phyloP scores from a whole-genome alignment of 2,113 vertebrate genomes.

The Hypomesus transpacificus region DNA sequence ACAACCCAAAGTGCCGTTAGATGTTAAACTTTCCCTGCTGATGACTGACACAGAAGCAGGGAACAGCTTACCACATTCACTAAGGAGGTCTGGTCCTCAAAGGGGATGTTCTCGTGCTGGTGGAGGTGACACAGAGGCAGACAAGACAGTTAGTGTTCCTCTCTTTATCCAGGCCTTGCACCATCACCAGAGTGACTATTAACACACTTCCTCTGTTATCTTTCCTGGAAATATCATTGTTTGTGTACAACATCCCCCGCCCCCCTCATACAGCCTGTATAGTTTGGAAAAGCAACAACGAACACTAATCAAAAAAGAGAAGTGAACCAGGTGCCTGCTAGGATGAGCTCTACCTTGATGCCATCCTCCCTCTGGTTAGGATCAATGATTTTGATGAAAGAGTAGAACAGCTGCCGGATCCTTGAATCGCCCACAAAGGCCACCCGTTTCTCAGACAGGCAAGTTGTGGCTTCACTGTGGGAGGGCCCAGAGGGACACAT shows the following conservation, averaged over 20 bases:
- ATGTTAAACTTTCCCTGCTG: no score
- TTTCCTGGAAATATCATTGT: no score
- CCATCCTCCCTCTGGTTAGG: conserved; percentile 83
- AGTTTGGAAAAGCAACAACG: no score
- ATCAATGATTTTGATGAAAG: conserved; percentile 88
- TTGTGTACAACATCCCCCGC: no score
- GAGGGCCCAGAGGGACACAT: neutral
- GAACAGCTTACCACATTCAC: conserved; percentile 85
- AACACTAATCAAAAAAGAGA: no score
- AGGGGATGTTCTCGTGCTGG: conserved; percentile 92
- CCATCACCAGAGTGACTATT: neutral
- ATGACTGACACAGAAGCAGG: no score
- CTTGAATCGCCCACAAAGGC: conserved; percentile 94
- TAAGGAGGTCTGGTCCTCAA: conserved; percentile 79
- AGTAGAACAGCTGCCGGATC: conserved; percentile 92
- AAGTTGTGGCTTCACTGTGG: conserved; percentile 88
- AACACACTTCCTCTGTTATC: no score
- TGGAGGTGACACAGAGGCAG: conserved; percentile 27
- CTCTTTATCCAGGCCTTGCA: neutral
- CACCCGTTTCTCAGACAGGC: conserved; percentile 83
- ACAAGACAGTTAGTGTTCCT: conserved; percentile 28
- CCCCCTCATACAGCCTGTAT: no score
- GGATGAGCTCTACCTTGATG: conserved; percentile 79
- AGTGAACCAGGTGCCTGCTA: neutral
- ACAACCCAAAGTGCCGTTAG: neutral